Evolutionary conservation across 2,113 vertebrate species (phyloP).

Genomic region (Boleophthalmus pectinirostris): DNA sequence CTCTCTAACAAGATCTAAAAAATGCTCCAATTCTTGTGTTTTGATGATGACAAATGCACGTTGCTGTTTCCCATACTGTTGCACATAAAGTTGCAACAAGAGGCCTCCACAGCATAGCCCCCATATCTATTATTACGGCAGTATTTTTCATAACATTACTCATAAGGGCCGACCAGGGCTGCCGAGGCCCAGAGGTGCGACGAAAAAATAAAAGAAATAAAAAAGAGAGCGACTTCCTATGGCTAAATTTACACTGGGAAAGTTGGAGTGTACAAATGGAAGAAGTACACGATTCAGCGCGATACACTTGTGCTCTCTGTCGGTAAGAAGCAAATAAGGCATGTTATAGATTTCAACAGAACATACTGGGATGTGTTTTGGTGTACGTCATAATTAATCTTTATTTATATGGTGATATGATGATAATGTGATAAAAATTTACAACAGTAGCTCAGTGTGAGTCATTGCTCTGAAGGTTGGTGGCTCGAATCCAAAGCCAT

Average conservation of each 20-base stretch:
- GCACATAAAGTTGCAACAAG: conserved; percentile 7
- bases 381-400: too few species aligned
- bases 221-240: not conserved
- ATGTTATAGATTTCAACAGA: not conserved
- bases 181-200: not conserved
- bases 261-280: not conserved
- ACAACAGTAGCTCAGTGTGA: too few species aligned
- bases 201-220: not conserved
- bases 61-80: not conserved
- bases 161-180: not conserved
- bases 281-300: not conserved
- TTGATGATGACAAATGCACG: conserved; percentile 12
- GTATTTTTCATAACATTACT: conserved; percentile 23
- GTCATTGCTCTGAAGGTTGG: too few species aligned
- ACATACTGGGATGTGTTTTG: too few species aligned
- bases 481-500: too few species aligned
- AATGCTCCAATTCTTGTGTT: conserved; percentile 4
- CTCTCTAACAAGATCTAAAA: conserved; percentile 6
- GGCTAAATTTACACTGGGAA: conserved; percentile 19
- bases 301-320: not conserved
- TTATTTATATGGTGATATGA: too few species aligned
- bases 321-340: not conserved
- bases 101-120: not conserved
- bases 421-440: too few species aligned
- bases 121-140: conserved; percentile 5